Percentiles rank a stretch among this genome's conserved stretches.
Evolutionary conservation across 2,797 vertebrate genomes (phyloP).

Genomic region (Morelia viridis): DNA sequence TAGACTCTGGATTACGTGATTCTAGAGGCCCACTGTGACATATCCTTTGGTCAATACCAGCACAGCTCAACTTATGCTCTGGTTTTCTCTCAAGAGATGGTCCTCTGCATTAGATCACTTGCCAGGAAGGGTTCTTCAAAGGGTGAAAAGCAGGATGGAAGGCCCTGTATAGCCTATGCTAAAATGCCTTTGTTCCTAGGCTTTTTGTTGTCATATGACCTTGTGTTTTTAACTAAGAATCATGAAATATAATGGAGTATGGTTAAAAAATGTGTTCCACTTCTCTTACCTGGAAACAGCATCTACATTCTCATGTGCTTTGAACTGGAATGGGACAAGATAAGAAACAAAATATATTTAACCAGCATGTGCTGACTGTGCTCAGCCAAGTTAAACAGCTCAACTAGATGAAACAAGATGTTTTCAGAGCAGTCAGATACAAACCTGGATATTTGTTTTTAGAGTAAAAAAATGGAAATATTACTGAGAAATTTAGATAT

Average conservation of each 20-base stretch:
- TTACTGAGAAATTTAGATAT: background rate
- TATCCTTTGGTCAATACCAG: background rate
- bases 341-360: conserved; percentile 27
- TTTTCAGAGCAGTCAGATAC: background rate
- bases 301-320: background rate
- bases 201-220: background rate
- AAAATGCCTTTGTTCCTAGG: background rate
- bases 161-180: background rate
- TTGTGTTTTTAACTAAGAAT: background rate
- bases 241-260: background rate
- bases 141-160: background rate
- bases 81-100: background rate
- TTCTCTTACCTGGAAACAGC: background rate
- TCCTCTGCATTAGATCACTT: background rate
- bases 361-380: conserved; percentile 8
- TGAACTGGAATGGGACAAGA: conserved; percentile 10
- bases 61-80: background rate
- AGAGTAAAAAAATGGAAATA: background rate
- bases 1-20: background rate
- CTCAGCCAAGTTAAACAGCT: conserved; percentile 5
- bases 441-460: background rate
- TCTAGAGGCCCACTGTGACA: background rate
- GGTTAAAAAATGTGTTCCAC: background rate
- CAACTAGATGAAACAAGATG: background rate
- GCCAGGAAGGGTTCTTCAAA: background rate